Evolutionary conservation across 2,113 vertebrate genomes (phyloP).

Genomic region (Lophochroa leadbeateri): DNA sequence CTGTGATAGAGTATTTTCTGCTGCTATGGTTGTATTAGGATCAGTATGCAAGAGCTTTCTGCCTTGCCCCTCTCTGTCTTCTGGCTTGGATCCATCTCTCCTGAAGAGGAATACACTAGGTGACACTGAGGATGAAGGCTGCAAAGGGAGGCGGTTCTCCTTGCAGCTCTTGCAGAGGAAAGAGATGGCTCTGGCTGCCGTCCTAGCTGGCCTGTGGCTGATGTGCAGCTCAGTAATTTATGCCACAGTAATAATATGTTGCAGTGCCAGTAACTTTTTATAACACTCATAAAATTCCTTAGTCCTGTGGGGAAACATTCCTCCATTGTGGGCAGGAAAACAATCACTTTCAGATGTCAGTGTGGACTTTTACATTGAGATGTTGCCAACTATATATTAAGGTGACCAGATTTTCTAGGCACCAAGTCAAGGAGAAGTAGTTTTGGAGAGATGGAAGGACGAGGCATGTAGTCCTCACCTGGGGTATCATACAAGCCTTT

Average conservation of each 20-base stretch:
- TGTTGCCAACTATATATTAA: background rate
- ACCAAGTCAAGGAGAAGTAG: background rate
- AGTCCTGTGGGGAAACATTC: slow-evolving; percentile 68
- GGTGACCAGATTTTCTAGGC: background rate
- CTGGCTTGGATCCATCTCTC: background rate
- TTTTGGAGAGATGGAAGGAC: background rate
- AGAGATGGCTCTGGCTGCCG: background rate
- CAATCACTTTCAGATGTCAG: slow-evolving; percentile 57
- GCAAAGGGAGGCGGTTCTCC: background rate
- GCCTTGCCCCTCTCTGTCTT: too few relatives aligned
- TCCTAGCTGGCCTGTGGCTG: background rate
- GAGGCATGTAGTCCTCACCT: background rate
- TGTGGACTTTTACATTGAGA: background rate
- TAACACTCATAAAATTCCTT: slow-evolving; percentile 75
- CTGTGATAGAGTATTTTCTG: background rate
- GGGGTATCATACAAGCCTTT: background rate
- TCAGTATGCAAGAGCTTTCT: background rate
- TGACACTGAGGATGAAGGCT: background rate
- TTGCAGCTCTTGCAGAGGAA: background rate
- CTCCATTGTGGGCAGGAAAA: slow-evolving; percentile 29
- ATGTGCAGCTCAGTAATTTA: slow-evolving; percentile 46
- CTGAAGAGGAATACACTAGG: background rate
- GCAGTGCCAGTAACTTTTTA: slow-evolving; percentile 82
- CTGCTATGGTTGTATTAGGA: background rate
- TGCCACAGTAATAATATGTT: slow-evolving; percentile 71